phyloP scores from a whole-genome alignment of 2,888 invertebrate species.

The Parthenolecanium corni region DNA sequence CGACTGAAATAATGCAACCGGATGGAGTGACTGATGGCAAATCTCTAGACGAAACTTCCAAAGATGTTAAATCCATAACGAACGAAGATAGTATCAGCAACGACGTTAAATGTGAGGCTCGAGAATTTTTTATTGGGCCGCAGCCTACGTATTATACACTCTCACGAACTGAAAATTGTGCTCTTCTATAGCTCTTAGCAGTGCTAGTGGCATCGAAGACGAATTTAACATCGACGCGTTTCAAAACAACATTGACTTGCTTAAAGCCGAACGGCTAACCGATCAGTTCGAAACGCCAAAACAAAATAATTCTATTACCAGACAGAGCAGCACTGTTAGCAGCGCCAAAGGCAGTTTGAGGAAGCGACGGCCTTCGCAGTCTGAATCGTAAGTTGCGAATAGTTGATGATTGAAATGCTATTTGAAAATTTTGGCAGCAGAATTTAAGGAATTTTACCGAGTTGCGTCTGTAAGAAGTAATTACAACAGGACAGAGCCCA shows the following conservation, averaged over 20 bases:
- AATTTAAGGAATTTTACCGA: too few relatives aligned
- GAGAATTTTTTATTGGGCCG: not conserved
- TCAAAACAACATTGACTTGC: not conserved
- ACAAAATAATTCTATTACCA: not conserved
- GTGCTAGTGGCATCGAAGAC: not conserved
- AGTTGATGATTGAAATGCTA: too few relatives aligned
- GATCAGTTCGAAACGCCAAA: not conserved
- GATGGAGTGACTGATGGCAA: conserved; percentile 5
- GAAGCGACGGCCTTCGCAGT: conserved; percentile 8
- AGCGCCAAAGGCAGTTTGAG: conserved; percentile 16
- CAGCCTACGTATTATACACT: not conserved
- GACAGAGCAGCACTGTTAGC: not conserved
- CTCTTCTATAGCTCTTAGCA: not conserved
- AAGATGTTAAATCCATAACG: conserved; percentile 11
- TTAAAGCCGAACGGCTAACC: conserved; percentile 1
- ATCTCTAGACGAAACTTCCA: conserved; percentile 16
- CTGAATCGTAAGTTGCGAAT: conserved; percentile 11
- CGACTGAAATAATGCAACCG: conserved; percentile 6
- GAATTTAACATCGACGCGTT: conserved; percentile 5
- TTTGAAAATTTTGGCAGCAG: too few relatives aligned
- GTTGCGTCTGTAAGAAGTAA: too few relatives aligned
- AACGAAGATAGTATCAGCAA: conserved; percentile 12
- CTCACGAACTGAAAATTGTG: not conserved
- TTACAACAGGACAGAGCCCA: too few relatives aligned
- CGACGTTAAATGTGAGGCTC: conserved; percentile 7